Evolutionary conservation across 2,888 invertebrate genomes (phyloP).

Genomic region (Drosophila melanocephala): DNA sequence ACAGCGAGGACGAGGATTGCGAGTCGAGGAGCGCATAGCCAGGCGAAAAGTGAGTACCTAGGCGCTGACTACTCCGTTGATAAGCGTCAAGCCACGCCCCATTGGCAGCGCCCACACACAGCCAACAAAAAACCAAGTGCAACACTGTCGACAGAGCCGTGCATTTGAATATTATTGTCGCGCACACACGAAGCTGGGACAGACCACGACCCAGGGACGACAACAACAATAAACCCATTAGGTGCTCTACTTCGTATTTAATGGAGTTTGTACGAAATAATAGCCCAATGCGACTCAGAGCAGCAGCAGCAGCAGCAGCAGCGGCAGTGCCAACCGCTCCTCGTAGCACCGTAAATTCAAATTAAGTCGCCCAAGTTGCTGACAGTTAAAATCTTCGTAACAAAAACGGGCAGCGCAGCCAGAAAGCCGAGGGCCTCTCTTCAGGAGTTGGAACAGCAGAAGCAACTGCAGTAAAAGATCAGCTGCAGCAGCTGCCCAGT

Average conservation of each 20-base stretch:
- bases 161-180: slow-evolving; percentile 80
- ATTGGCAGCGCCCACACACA: slow-evolving; percentile 31
- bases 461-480: slow-evolving; percentile 43
- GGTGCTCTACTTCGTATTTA: slow-evolving; percentile 67
- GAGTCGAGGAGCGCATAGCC: slow-evolving; percentile 11
- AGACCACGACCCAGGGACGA: slow-evolving; percentile 45
- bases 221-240: slow-evolving; percentile 62
- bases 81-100: slow-evolving; percentile 66
- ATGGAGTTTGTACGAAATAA: slow-evolving; percentile 78
- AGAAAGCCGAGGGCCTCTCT: slow-evolving; percentile 46
- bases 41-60: slow-evolving; percentile 52
- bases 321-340: slow-evolving; percentile 53
- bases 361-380: slow-evolving; percentile 81
- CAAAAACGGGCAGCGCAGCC: slow-evolving; percentile 75
- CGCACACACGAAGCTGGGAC: slow-evolving; percentile 48
- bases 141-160: slow-evolving; percentile 37
- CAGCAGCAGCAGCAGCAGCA: slow-evolving; percentile 6
- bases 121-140: slow-evolving; percentile 21
- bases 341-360: slow-evolving; percentile 77
- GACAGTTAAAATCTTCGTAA: slow-evolving; percentile 78
- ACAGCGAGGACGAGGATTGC: slow-evolving; percentile 11
- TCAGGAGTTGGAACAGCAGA: slow-evolving; percentile 3
- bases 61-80: slow-evolving; percentile 58
- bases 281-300: slow-evolving; percentile 54
- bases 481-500: slow-evolving; percentile 46